These are phyloP conservation scores for Corythaixoides concolor DNA, from an alignment of 2,113 vertebrate genomes.

Conservation along the genomic window DNA sequence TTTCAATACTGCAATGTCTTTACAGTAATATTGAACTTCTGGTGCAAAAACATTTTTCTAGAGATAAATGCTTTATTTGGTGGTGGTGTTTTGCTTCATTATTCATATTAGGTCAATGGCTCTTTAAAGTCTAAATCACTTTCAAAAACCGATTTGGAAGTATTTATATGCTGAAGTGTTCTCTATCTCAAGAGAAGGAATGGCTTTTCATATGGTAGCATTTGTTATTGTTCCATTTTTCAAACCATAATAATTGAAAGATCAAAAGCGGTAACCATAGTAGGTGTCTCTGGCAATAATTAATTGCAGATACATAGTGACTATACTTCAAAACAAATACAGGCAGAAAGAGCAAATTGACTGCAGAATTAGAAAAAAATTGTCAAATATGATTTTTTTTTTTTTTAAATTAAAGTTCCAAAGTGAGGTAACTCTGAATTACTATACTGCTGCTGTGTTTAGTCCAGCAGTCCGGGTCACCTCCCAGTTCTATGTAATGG, in stretches of 20 bases:
- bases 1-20: not conserved
- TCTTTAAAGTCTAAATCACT: not conserved
- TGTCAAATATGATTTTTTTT: not conserved
- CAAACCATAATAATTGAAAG: constrained; percentile 10
- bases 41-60: not conserved
- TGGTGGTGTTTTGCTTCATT: not conserved
- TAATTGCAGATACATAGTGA: not conserved
- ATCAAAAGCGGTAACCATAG: not conserved
- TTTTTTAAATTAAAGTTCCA: not conserved
- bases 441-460: not conserved
- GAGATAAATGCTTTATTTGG: not conserved
- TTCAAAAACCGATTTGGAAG: not conserved
- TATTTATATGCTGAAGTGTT: not conserved
- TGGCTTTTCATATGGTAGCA: not conserved
- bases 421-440: not conserved
- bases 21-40: not conserved
- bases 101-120: not conserved
- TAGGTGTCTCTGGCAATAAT: not conserved
- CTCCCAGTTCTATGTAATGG: not conserved
- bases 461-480: not conserved
- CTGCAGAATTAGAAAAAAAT: not conserved
- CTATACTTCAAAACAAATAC: not conserved
- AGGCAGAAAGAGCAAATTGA: not conserved
- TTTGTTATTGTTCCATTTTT: not conserved
- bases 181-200: not conserved